Conservation (phyloP, 2,113 vertebrate species). For the Thamnophis sirtalis region DNA sequence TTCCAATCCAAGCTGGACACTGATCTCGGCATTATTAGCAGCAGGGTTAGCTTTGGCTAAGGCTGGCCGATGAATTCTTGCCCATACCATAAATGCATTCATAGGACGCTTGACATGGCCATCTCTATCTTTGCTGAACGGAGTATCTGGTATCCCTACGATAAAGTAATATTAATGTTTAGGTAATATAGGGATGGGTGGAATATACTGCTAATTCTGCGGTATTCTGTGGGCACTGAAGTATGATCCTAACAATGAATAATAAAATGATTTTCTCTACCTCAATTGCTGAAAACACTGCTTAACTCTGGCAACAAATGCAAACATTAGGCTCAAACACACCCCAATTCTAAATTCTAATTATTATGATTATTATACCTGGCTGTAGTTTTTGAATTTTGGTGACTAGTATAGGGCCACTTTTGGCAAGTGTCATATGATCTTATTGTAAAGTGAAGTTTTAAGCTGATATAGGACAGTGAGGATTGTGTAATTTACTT, state of each 20-base stretch:
- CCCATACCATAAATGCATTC: slow-evolving; percentile 87
- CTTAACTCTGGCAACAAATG: neutral
- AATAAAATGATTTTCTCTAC: neutral
- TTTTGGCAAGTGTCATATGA: neutral
- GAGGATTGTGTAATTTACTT: neutral
- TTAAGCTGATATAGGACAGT: neutral
- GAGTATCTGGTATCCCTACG: slow-evolving; percentile 71
- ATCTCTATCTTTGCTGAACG: slow-evolving; percentile 68
- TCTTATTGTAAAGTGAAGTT: neutral
- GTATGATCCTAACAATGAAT: neutral
- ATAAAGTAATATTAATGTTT: slow-evolving; percentile 48
- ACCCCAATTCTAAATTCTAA: neutral
- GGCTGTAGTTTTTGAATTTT: neutral
- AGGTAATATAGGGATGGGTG: slow-evolving; percentile 3
- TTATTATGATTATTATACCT: neutral
- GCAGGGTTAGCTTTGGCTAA: slow-evolving; percentile 71
- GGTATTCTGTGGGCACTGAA: neutral
- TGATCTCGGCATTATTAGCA: slow-evolving; percentile 69
- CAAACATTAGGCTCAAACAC: neutral
- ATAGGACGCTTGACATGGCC: slow-evolving; percentile 80
- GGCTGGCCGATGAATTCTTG: slow-evolving; percentile 72
- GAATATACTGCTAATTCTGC: neutral
- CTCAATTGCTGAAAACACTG: neutral
- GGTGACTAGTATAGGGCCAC: neutral
- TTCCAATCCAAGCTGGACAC: slow-evolving; percentile 75